These are phyloP conservation scores for Dastarcus helophoroides DNA, from an alignment of 2,888 invertebrate species.

Conservation along the genomic window DNA sequence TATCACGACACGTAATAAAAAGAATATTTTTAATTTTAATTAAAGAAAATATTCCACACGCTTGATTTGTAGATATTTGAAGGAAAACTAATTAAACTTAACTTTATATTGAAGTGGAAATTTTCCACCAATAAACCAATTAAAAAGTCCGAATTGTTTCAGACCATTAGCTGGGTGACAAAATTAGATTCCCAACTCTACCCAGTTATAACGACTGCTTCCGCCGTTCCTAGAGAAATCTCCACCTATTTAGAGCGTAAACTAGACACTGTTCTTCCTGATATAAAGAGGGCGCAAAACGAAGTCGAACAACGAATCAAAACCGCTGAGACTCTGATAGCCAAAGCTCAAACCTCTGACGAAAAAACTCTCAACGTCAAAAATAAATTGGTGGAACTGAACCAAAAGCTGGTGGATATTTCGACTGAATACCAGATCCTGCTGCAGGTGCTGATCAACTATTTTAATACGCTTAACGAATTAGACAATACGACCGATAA, in stretches of 20 bases:
- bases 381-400: conserved; percentile 52
- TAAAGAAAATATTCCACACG: too few species aligned
- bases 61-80: too few species aligned
- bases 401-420: conserved; percentile 53
- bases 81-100: too few species aligned
- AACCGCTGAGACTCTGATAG: conserved; percentile 51
- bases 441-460: conserved; percentile 55
- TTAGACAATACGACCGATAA: conserved; percentile 49
- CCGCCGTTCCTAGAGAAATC: conserved; percentile 47
- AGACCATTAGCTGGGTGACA: conserved; percentile 56
- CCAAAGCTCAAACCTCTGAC: conserved; percentile 43
- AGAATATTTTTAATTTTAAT: too few species aligned
- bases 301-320: conserved; percentile 58
- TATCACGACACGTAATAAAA: too few species aligned
- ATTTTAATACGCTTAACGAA: conserved; percentile 55
- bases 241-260: conserved; percentile 46
- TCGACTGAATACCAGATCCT: conserved; percentile 61
- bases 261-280: conserved; percentile 43
- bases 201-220: conserved; percentile 56
- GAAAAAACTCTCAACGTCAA: conserved; percentile 50
- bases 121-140: too few species aligned
- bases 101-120: too few species aligned
- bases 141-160: too few species aligned
- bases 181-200: conserved; percentile 62
- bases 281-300: conserved; percentile 49